phyloP scores from a whole-genome alignment of 2,888 invertebrate species.

The Lingula anatina region DNA sequence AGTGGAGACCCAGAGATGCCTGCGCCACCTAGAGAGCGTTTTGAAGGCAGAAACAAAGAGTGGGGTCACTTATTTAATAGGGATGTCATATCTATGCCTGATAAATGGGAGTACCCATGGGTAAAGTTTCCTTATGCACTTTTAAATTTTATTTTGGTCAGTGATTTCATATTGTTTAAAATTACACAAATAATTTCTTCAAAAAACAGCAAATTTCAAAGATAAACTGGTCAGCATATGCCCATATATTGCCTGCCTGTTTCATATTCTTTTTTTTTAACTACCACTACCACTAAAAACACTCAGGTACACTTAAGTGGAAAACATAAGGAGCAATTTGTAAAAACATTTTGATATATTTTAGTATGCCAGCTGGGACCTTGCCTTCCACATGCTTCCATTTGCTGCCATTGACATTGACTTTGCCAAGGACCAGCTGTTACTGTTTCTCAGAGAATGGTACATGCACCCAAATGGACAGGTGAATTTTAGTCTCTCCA shows the following conservation, averaged over 20 bases:
- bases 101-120: constrained; percentile 54
- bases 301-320: too few relatives aligned
- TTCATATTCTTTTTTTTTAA: too few relatives aligned
- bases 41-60: constrained; percentile 29
- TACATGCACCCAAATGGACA: constrained; percentile 54
- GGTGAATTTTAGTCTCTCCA: too few relatives aligned
- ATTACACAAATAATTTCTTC: too few relatives aligned
- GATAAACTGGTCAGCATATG: too few relatives aligned
- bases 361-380: constrained; percentile 51
- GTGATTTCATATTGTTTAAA: too few relatives aligned
- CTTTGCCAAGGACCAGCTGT: constrained; percentile 49
- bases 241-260: too few relatives aligned
- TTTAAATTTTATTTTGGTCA: too few relatives aligned
- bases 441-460: constrained; percentile 48
- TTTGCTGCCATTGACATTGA: constrained; percentile 45
- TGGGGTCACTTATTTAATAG: constrained; percentile 48
- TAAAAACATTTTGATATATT: constrained; percentile 4
- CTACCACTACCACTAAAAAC: too few relatives aligned
- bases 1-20: constrained; percentile 24
- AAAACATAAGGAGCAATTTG: too few relatives aligned
- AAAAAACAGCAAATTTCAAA: too few relatives aligned
- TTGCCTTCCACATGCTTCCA: constrained; percentile 49
- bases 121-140: constrained; percentile 20
- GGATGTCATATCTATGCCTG: constrained; percentile 52
- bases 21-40: constrained; percentile 15